Percentiles rank a stretch among this genome's conserved stretches.
phyloP scores from a whole-genome alignment of 2,113 vertebrate genomes.

The Castor canadensis region DNA sequence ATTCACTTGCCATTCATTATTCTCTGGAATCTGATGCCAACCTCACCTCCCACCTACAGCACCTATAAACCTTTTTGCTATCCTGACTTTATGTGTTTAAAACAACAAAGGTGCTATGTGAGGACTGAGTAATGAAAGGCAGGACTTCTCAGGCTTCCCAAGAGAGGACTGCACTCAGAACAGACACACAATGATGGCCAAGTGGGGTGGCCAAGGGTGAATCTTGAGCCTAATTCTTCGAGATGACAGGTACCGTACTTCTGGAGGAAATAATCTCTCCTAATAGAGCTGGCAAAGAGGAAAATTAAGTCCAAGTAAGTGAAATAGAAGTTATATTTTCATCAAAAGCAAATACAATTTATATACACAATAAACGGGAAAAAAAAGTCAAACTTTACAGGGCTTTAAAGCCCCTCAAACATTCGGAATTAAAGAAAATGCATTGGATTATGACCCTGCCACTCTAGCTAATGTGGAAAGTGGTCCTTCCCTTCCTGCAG shows the following conservation, averaged over 20 bases:
- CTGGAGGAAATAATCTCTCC: background rate
- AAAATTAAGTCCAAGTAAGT: constrained; percentile 7
- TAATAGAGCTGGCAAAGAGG: background rate
- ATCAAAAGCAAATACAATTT: background rate
- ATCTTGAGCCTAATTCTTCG: background rate
- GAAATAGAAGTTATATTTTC: background rate
- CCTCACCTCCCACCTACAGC: background rate
- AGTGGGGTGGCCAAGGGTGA: background rate
- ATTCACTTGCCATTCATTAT: background rate
- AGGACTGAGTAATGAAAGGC: background rate
- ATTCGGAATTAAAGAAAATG: background rate
- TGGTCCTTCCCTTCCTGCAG: background rate
- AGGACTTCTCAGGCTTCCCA: background rate
- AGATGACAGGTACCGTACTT: background rate
- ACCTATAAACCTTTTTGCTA: background rate
- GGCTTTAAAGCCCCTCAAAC: background rate
- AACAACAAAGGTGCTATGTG: background rate
- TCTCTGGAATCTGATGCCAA: background rate
- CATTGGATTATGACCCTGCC: background rate
- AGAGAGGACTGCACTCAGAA: background rate
- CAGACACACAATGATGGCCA: background rate
- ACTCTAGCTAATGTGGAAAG: background rate
- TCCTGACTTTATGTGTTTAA: background rate
- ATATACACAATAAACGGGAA: background rate
- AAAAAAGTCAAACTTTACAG: background rate